These are phyloP conservation scores for Cossypha niveicapilla DNA, from an alignment of 2,797 vertebrate species.

Conservation along the genomic window DNA sequence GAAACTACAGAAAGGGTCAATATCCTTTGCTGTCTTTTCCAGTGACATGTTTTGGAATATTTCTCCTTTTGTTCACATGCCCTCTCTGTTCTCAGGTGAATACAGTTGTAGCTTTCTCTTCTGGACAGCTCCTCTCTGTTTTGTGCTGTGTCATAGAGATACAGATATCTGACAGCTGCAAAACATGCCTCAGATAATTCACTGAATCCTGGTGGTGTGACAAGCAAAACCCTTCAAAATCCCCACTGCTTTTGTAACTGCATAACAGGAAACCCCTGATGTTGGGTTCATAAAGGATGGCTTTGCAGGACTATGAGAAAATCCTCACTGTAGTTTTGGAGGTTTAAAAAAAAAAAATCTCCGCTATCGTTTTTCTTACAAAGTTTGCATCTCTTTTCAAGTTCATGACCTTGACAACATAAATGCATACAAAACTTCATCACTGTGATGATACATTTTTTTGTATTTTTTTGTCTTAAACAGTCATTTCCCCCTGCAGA, in stretches of 20 bases:
- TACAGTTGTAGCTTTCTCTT: background rate
- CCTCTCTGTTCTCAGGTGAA: slow-evolving; percentile 26
- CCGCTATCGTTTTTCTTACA: background rate
- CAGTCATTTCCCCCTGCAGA: background rate
- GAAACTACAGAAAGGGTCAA: slow-evolving; percentile 18
- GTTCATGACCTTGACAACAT: background rate
- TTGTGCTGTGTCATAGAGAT: slow-evolving; percentile 2
- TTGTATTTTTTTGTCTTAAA: background rate
- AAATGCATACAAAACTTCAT: background rate
- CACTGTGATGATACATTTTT: background rate
- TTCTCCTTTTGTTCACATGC: slow-evolving; percentile 10
- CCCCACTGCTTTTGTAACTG: background rate
- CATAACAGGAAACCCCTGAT: background rate
- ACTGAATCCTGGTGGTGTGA: background rate
- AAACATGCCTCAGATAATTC: slow-evolving; percentile 21
- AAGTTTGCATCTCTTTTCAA: background rate
- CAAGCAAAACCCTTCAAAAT: slow-evolving; percentile 36
- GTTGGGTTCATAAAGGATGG: background rate
- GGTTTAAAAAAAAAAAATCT: background rate
- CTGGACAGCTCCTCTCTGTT: background rate
- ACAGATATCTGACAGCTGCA: slow-evolving; percentile 15
- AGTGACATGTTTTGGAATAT: background rate
- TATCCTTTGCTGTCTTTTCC: slow-evolving; percentile 23
- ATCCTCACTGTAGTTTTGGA: background rate
- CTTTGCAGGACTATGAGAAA: background rate